These are phyloP conservation scores for Lasioglossum leucozonium DNA, from an alignment of 2,888 invertebrate genomes.

Conservation along the genomic window DNA sequence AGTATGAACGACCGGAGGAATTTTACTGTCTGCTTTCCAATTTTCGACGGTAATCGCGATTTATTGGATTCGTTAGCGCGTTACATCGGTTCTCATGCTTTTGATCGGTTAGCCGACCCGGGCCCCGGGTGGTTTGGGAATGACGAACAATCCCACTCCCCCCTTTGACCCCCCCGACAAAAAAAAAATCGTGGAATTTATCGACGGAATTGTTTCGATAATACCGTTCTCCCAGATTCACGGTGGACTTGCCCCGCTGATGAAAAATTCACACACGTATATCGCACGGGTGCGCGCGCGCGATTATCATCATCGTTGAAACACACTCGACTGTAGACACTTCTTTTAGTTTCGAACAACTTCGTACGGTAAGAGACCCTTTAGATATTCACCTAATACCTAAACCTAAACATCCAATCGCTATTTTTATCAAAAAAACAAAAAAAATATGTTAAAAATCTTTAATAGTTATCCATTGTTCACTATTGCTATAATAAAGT, in stretches of 20 bases:
- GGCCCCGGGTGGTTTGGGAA: background rate
- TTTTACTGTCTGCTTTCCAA: constrained; percentile 14
- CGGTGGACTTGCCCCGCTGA: constrained; percentile 51
- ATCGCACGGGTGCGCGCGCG: constrained; percentile 60
- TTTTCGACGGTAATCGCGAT: constrained; percentile 12
- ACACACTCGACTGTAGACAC: constrained; percentile 65
- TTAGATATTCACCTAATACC: constrained; percentile 80
- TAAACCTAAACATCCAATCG: constrained; percentile 82
- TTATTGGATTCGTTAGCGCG: constrained; percentile 17
- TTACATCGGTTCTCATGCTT: constrained; percentile 5
- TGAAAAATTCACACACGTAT: constrained; percentile 57
- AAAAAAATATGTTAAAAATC: constrained; percentile 81
- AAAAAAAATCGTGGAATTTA: constrained; percentile 11
- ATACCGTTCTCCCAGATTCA: constrained; percentile 52
- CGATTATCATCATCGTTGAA: constrained; percentile 67
- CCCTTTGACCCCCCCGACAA: background rate
- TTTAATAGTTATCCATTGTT: constrained; percentile 84
- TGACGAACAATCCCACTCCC: background rate
- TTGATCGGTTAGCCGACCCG: background rate
- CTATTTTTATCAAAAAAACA: constrained; percentile 82
- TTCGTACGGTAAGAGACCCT: constrained; percentile 76
- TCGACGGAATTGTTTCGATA: constrained; percentile 38
- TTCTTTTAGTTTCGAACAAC: constrained; percentile 68
- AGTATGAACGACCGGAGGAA: constrained; percentile 9
- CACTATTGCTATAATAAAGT: constrained; percentile 84